A percentile compares a stretch with the other conserved stretches of the same genome.
phyloP scores from a whole-genome alignment of 2,113 vertebrate species.

The Ovibos moschatus region DNA sequence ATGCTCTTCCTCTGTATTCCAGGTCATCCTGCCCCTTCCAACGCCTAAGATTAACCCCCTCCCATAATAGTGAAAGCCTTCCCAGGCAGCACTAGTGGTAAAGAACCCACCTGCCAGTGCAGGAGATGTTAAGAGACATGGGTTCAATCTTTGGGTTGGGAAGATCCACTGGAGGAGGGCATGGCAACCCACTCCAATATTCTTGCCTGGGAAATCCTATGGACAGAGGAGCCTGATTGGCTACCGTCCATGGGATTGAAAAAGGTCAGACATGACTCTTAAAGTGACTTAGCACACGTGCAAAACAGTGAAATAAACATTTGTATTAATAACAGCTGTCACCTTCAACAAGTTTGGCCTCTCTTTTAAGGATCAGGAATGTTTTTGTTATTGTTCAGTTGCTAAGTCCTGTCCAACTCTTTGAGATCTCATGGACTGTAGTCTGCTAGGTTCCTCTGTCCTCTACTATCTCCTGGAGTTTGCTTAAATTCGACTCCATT shows the following conservation, averaged over 20 bases:
- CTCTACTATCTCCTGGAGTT: background rate
- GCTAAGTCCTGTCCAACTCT: background rate
- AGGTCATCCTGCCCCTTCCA: background rate
- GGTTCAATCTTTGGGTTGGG: background rate
- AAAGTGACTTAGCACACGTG: background rate
- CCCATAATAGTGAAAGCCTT: background rate
- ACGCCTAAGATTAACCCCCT: background rate
- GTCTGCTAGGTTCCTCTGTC: background rate
- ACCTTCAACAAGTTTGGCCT: background rate
- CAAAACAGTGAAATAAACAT: background rate
- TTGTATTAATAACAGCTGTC: background rate
- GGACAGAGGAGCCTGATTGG: background rate
- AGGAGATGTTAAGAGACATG: background rate
- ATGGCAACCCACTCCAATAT: background rate
- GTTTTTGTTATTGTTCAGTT: background rate
- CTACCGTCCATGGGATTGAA: background rate
- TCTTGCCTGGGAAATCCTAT: background rate
- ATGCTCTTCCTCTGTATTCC: background rate
- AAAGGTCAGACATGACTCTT: background rate
- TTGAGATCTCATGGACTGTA: background rate
- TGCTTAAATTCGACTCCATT: background rate
- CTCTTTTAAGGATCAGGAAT: background rate
- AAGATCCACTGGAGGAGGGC: background rate
- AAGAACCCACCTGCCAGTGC: background rate
- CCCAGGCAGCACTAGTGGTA: background rate